These are phyloP conservation scores for Atta cephalotes DNA, from an alignment of 1,140 invertebrate genomes.

Conservation along the genomic window DNA sequence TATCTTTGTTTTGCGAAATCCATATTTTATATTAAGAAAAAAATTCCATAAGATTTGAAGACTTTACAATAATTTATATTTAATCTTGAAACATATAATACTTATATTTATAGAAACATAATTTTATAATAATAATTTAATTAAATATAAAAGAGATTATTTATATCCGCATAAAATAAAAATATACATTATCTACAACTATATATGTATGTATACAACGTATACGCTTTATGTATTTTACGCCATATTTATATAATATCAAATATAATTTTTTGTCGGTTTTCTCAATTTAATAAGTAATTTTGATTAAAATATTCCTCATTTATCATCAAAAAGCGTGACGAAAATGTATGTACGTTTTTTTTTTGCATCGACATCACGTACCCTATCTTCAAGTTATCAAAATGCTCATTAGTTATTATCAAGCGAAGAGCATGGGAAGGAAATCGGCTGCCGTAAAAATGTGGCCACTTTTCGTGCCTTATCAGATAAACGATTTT, in stretches of 20 bases:
- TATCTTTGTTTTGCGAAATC: neutral
- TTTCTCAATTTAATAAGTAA: neutral
- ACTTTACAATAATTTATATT: slow-evolving; percentile 4
- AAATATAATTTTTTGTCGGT: slow-evolving; percentile 2
- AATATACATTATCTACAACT: neutral
- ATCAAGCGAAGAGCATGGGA: neutral
- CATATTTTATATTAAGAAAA: neutral
- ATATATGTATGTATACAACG: too few species aligned
- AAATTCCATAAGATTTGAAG: neutral
- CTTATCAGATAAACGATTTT: slow-evolving; percentile 57
- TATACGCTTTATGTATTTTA: neutral
- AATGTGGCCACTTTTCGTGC: slow-evolving; percentile 21
- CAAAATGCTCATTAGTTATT: slow-evolving; percentile 43
- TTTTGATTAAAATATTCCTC: neutral
- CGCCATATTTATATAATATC: neutral
- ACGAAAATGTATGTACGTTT: neutral
- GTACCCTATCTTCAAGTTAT: neutral
- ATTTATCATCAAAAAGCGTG: neutral
- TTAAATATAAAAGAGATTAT: neutral
- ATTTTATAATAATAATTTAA: slow-evolving; percentile 1
- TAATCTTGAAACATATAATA: neutral
- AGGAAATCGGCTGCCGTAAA: slow-evolving; percentile 24
- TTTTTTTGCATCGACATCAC: neutral
- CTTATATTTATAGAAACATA: neutral
- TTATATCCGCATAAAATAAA: neutral